Conservation (phyloP, 2,797 vertebrate species). For the Tenualosa thibaudeaui region DNA sequence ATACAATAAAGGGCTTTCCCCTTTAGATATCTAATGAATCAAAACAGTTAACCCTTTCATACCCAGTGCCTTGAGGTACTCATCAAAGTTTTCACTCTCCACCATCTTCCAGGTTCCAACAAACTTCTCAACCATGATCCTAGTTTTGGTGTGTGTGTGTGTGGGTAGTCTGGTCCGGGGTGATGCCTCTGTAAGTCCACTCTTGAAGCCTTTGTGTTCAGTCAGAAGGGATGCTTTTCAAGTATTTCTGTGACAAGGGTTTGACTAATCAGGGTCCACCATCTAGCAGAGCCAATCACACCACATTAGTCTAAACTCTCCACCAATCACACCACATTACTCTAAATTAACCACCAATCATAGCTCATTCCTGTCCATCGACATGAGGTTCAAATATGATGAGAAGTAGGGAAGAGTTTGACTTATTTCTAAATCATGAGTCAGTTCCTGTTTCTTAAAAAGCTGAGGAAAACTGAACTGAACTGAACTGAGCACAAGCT, state of each 20-base stretch:
- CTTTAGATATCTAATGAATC: too few species aligned
- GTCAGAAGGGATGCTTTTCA: not conserved
- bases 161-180: not conserved
- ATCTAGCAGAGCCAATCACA: not conserved
- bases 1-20: too few species aligned
- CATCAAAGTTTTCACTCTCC: slow-evolving; percentile 88
- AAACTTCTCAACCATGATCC: slow-evolving; percentile 85
- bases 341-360: too few species aligned
- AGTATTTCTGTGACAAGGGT: not conserved
- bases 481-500: too few species aligned
- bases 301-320: not conserved
- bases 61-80: slow-evolving; percentile 85
- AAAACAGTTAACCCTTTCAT: not conserved
- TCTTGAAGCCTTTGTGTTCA: not conserved
- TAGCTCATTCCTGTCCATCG: too few species aligned
- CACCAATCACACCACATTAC: too few species aligned
- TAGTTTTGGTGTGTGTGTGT: slow-evolving; percentile 19
- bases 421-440: too few species aligned
- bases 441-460: too few species aligned
- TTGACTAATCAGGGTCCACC: not conserved
- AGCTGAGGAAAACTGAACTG: too few species aligned
- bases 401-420: too few species aligned
- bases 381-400: too few species aligned
- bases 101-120: slow-evolving; percentile 90
- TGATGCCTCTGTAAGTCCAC: not conserved